phyloP scores from a whole-genome alignment of 2,797 vertebrate genomes.

The Phataginus tetradactyla region DNA sequence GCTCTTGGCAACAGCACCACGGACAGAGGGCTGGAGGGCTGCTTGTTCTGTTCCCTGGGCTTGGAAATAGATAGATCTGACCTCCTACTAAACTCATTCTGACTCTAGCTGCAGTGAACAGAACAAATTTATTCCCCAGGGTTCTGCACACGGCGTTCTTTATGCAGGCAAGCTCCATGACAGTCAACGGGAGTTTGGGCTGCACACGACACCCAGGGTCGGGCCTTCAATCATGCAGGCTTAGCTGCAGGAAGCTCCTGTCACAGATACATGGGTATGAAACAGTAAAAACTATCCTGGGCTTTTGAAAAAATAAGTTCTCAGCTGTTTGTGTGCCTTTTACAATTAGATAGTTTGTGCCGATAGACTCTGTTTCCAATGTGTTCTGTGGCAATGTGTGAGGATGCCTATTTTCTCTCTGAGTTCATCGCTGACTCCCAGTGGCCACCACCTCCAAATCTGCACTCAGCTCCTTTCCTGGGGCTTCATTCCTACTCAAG shows the following conservation, averaged over 20 bases:
- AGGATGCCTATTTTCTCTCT: neutral
- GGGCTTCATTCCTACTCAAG: neutral
- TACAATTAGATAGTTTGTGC: neutral
- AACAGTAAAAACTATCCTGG: neutral
- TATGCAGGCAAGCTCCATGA: neutral
- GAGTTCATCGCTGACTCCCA: fast-evolving
- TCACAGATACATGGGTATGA: neutral
- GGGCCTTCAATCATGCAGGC: neutral
- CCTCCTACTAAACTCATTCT: slow-evolving; percentile 14
- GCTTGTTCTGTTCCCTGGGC: neutral
- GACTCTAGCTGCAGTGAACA: neutral
- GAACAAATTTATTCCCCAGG: neutral
- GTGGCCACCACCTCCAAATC: neutral
- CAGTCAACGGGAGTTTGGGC: neutral
- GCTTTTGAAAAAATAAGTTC: slow-evolving; percentile 16
- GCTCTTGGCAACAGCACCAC: neutral
- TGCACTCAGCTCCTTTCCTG: neutral
- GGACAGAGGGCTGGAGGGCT: neutral
- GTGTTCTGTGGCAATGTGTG: fast-evolving
- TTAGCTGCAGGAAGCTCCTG: neutral
- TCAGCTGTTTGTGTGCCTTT: neutral
- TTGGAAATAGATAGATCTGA: slow-evolving; percentile 11
- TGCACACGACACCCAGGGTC: neutral
- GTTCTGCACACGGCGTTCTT: fast-evolving
- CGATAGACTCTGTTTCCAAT: fast-evolving